Evolutionary conservation across 2,797 vertebrate species (phyloP), one percentile per base, ranked within the genome.

Genomic region (Poecilia picta): DNA sequence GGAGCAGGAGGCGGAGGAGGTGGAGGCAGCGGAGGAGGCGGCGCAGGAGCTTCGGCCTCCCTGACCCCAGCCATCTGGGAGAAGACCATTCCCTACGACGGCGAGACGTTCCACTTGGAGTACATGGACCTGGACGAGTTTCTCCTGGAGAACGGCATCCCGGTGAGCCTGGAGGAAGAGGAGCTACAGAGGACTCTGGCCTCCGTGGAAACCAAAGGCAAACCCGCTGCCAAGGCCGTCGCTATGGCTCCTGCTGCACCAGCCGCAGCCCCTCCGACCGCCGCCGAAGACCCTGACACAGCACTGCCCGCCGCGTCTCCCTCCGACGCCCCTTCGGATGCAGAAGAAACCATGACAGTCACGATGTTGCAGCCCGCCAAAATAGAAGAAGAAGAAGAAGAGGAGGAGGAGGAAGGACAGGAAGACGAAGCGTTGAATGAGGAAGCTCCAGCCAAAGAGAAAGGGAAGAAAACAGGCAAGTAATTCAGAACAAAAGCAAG

Each of bases 111-210:
- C 93, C 98, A 99, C 93, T 89, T 99, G 93, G 98, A 99, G 90
- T 99, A 99, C 95, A 99, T 99, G 98, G 98, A 99, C 95, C 96
- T 99, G 92, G 98, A 99, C 41, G 98, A 99, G 93, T 99, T 99
- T 92, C 96, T 99, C 78, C 94, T 99, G 90, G 98, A 99, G 94
- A 99, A 99, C 13, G 97, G 97, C 70, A 98, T 99, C 92, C 97
- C 98, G 0, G 96, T 96, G 81, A 97, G 92, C n/a, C 88, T 96
- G 84, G 95, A 96, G 89, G 95, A 93, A 25, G 92, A 95, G 87
- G 95, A 95, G 86, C 93, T 95, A 78, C 94, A 95, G 89, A 95
- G 88, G 86, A 91, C 92, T 28, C 87, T 93, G 72, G 79, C 80
- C 51, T 91, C 90, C n/a, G 92, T 93, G 82, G 95, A 94, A 66